Base-by-base conservation (phyloP, 2,113 vertebrate genomes). In the Sterna hirundo region DNA sequence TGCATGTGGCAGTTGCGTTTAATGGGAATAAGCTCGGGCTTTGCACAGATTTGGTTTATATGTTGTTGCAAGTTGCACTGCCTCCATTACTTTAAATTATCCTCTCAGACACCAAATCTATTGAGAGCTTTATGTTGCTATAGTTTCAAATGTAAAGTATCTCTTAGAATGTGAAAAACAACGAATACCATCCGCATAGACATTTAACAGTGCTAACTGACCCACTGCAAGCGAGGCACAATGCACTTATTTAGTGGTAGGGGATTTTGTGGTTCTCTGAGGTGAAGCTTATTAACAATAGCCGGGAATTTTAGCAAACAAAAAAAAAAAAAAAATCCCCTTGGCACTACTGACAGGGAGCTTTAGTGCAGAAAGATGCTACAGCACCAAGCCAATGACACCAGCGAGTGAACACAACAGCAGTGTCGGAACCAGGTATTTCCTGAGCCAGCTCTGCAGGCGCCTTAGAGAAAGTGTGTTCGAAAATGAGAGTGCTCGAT, bases 361-460 rank as follows among this genome's bases (percentile, higher is more conserved):
- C 29, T 74, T 74, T 30, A n/a, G 27, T 2, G 10, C 3, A 5
- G 42, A 38, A 64, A 55, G 30, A 8, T 26, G 55, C n/a, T 38
- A 23, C 32, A 38, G 47, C 60, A 44, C 20, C 7, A 13, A 68
- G 11, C 11, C 26, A 5, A 7, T 1, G 4, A 5, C 74, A 57
- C 51, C 52, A 34, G 10, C 3, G 4, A 1, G 3, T 5, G 25
- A 64, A 46, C 0, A 0, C 11, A 20, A 6, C 0, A 4, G 11
- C 36, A 5, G 42, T 15, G 52, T 9, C 1, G 0, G 23, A 30
- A 79, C 30, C 21, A 47, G 15, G 13, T 30, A 5, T 42, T 42
- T 54, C n/a, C 51, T 23, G 60, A 54, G 58, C 29, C 79, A 36
- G 34, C 29, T 52, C 27, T 40, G 36, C 38, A 32, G 29, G 3